Conservation (phyloP, 2,888 invertebrate species). For the Eupithecia tripunctaria region DNA sequence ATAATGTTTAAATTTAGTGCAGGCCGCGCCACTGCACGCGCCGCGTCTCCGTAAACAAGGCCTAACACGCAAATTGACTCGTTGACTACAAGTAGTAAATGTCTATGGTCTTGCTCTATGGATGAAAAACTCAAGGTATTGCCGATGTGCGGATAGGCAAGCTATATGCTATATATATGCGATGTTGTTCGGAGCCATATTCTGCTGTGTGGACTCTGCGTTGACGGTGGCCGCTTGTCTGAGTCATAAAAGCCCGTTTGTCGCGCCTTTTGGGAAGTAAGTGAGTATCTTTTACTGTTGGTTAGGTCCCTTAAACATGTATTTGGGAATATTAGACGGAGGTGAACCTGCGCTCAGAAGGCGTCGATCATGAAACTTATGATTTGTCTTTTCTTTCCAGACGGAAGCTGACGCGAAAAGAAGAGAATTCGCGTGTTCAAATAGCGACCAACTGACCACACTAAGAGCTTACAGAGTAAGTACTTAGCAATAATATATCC, state of each 20-base stretch:
- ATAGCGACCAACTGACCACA: slow-evolving; percentile 95
- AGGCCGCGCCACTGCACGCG: no score
- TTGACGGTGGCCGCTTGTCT: slow-evolving; percentile 94
- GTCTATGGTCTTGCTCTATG: no score
- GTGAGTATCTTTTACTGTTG: background rate
- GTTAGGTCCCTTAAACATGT: no score
- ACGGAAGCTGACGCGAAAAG: slow-evolving; percentile 89
- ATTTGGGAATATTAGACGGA: no score
- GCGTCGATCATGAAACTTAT: no score
- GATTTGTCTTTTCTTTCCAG: slow-evolving; percentile 53
- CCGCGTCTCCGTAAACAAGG: no score
- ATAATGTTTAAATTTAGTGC: no score
- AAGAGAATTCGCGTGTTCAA: slow-evolving; percentile 89
- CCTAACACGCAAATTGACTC: no score
- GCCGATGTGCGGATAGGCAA: slow-evolving; percentile 97
- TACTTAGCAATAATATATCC: background rate
- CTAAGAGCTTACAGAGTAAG: slow-evolving; percentile 92
- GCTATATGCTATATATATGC: no score
- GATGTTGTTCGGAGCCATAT: slow-evolving; percentile 95
- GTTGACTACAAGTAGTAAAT: no score
- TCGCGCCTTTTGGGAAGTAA: slow-evolving; percentile 89
- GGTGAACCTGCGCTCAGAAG: no score
- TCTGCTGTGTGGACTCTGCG: slow-evolving; percentile 96
- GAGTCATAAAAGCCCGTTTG: slow-evolving; percentile 91
- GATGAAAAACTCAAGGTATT: no score